Conservation (phyloP, 2,888 invertebrate species). For the Sabatieria punctata region DNA sequence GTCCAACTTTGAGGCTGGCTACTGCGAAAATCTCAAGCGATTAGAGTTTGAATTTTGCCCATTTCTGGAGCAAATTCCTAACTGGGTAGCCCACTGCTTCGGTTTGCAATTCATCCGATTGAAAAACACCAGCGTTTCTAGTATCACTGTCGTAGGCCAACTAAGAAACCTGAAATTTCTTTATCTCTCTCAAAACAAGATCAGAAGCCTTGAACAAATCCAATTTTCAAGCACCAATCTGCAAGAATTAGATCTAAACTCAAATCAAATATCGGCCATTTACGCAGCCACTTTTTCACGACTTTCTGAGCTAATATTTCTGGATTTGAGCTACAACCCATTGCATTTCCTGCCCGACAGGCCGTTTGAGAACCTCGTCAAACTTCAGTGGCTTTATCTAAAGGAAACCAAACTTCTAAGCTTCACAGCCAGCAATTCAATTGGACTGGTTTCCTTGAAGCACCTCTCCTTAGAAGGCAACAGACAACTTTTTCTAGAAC, state of each 20-base stretch:
- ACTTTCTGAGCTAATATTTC: background rate
- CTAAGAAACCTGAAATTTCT: too few relatives aligned
- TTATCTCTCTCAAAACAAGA: too few relatives aligned
- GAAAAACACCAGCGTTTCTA: too few relatives aligned
- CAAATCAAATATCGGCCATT: background rate
- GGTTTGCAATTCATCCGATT: too few relatives aligned
- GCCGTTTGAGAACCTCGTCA: background rate
- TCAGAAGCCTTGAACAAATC: too few relatives aligned
- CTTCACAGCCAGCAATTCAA: background rate
- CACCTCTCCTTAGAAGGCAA: background rate
- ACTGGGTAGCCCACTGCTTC: too few relatives aligned
- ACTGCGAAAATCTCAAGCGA: too few relatives aligned
- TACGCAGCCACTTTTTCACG: background rate
- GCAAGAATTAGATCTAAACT: background rate
- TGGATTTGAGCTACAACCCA: background rate
- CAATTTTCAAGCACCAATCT: too few relatives aligned
- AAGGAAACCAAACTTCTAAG: background rate
- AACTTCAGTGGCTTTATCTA: background rate
- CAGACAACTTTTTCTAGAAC: background rate
- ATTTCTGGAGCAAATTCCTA: too few relatives aligned
- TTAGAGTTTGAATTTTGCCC: too few relatives aligned
- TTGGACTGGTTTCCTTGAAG: background rate
- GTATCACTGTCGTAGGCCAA: too few relatives aligned
- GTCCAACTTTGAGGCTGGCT: too few relatives aligned
- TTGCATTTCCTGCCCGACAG: background rate